phyloP scores from a whole-genome alignment of 1,140 invertebrate genomes.

The Aphaenogaster rudis region DNA sequence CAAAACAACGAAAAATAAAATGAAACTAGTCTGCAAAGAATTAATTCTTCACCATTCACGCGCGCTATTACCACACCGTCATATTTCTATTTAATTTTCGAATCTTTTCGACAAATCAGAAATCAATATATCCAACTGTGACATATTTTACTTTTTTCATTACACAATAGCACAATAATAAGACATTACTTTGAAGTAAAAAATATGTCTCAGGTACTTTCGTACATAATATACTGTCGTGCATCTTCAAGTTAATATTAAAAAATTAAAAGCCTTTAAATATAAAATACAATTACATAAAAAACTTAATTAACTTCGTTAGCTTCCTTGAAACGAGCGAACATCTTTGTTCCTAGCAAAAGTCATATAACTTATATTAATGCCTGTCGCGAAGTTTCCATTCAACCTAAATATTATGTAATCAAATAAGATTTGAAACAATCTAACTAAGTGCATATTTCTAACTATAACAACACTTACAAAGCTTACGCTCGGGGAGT shows the following conservation, averaged over 20 bases:
- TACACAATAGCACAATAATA: not conserved
- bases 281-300: not conserved
- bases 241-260: not conserved
- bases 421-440: constrained; percentile 35
- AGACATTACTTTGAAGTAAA: not conserved
- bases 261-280: not conserved
- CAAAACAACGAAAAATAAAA: constrained; percentile 32
- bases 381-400: not conserved
- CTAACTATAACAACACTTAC: constrained; percentile 15
- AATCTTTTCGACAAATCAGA: not conserved
- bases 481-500: constrained; percentile 8
- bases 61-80: not conserved
- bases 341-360: constrained; percentile 12
- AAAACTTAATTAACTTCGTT: not conserved
- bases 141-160: not conserved
- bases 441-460: constrained; percentile 30
- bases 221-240: not conserved
- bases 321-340: not conserved
- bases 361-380: constrained; percentile 2
- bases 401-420: constrained; percentile 31
- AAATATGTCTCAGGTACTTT: not conserved
- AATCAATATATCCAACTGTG: not conserved
- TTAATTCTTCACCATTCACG: constrained; percentile 11
- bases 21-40: not conserved
- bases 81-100: not conserved